Evolutionary conservation across 2,797 vertebrate genomes (phyloP).

Genomic region (Potorous gilbertii): DNA sequence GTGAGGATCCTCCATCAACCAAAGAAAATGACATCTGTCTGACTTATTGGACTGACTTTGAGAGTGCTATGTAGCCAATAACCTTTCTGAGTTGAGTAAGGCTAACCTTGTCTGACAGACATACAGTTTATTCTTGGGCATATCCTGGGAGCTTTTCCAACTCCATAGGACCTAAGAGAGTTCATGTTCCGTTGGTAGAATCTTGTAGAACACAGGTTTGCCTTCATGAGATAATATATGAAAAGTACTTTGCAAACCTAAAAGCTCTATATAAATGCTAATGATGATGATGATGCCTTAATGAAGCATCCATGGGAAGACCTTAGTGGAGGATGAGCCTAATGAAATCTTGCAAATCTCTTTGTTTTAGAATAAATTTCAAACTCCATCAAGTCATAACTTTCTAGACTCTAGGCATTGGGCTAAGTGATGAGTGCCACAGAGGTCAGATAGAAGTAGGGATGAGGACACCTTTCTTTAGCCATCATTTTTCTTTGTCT

Average conservation of each 20-base stretch:
- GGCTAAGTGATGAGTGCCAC: neutral
- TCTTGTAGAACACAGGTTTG: neutral
- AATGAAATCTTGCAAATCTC: neutral
- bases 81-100: neutral
- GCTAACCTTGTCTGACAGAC: neutral
- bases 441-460: neutral
- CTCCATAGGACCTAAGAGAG: neutral
- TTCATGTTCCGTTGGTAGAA: neutral
- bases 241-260: neutral
- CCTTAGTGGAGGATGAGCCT: neutral
- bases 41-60: neutral
- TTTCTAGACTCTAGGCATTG: neutral
- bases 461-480: neutral
- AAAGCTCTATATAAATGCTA: neutral
- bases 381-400: neutral
- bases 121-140: neutral
- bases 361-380: neutral
- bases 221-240: neutral
- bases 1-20: neutral
- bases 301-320: neutral
- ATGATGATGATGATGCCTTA: neutral
- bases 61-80: neutral
- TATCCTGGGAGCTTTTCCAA: neutral
- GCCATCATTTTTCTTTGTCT: neutral
- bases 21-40: neutral